Percentiles rank a stretch among this genome's conserved stretches.
phyloP scores from a whole-genome alignment of 2,797 vertebrate genomes.

The Halcyon smyrnensis region DNA sequence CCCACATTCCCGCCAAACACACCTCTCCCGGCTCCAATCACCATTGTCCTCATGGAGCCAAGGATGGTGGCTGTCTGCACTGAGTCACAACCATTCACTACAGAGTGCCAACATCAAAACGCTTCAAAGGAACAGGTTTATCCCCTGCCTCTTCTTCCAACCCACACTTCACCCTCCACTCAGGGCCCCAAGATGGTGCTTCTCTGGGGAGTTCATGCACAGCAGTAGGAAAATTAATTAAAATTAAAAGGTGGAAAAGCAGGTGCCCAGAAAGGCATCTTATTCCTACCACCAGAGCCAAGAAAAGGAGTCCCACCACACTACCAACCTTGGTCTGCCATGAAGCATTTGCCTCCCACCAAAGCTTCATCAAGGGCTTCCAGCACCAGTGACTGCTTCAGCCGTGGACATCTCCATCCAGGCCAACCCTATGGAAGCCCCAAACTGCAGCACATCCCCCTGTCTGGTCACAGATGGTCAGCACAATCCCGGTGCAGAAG shows the following conservation, averaged over 20 bases:
- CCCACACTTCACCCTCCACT: not conserved
- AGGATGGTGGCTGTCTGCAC: not conserved
- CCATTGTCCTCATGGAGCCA: rapidly evolving
- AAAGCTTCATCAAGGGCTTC: not conserved
- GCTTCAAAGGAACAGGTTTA: not conserved
- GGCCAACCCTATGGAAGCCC: rapidly evolving
- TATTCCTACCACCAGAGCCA: not conserved
- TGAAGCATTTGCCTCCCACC: not conserved
- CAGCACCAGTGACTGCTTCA: not conserved
- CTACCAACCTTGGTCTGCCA: not conserved
- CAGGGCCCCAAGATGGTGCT: not conserved
- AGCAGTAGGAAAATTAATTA: not conserved
- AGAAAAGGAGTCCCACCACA: not conserved
- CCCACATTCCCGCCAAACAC: not conserved
- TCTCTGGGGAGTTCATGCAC: not conserved
- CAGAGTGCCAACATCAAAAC: not conserved
- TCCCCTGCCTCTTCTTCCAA: not conserved
- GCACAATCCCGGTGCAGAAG: not conserved
- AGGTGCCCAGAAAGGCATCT: not conserved
- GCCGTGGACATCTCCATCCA: not conserved
- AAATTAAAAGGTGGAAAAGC: not conserved
- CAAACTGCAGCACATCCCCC: rapidly evolving
- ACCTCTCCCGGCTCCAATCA: rapidly evolving
- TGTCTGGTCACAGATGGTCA: rapidly evolving
- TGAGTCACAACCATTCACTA: not conserved